Conservation (phyloP, 2,888 invertebrate species). For the Blastobasis adustella region DNA sequence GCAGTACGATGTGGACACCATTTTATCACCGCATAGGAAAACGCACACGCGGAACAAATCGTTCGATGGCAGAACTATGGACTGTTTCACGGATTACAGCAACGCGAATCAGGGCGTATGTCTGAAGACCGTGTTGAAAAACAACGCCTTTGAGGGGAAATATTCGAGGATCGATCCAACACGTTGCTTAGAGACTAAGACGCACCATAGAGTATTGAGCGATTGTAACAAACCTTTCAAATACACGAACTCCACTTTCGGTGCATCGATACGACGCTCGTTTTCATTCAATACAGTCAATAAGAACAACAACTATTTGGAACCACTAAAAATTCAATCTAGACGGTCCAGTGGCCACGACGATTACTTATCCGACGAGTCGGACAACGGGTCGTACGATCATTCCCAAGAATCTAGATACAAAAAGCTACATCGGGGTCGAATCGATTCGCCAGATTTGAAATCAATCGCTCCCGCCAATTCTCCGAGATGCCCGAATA, state of each 20-base stretch:
- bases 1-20: constrained; percentile 48
- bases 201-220: constrained; percentile 42
- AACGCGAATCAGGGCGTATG: constrained; percentile 52
- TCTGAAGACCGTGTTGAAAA: constrained; percentile 59
- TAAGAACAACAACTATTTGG: constrained; percentile 58
- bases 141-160: constrained; percentile 55
- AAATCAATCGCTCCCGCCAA: constrained; percentile 63
- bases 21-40: constrained; percentile 62
- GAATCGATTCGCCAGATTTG: constrained; percentile 73
- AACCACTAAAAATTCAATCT: constrained; percentile 33
- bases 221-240: constrained; percentile 40
- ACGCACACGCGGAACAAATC: constrained; percentile 72
- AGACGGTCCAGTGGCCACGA: constrained; percentile 51
- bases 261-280: constrained; percentile 76
- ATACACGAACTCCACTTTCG: constrained; percentile 37
- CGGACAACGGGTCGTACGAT: constrained; percentile 54
- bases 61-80: constrained; percentile 58
- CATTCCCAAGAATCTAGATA: constrained; percentile 65
- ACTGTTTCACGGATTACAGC: constrained; percentile 50
- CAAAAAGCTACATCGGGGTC: constrained; percentile 84
- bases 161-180: constrained; percentile 60
- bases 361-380: constrained; percentile 54
- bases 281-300: constrained; percentile 78
- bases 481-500: constrained; percentile 74
- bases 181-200: constrained; percentile 56